These are phyloP conservation scores for Formicarius rufipectus DNA, from an alignment of 2,113 vertebrate species.

Conservation along the genomic window DNA sequence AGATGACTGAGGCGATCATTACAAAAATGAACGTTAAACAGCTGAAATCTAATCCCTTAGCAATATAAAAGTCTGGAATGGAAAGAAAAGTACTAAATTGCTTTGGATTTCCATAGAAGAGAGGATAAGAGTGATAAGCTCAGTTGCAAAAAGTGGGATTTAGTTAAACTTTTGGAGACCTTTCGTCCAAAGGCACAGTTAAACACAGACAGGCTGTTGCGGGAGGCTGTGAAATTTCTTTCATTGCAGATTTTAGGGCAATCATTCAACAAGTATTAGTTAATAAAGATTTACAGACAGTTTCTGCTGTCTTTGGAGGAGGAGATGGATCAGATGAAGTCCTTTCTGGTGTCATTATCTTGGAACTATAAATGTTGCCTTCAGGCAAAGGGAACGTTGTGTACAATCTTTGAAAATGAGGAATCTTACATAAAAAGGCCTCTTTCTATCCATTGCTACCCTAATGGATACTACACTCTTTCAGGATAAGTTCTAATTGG, in stretches of 20 bases:
- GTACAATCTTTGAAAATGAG: conserved; percentile 14
- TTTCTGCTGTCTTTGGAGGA: not conserved
- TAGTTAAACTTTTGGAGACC: not conserved
- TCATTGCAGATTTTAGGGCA: not conserved
- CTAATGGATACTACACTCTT: not conserved
- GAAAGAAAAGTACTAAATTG: not conserved
- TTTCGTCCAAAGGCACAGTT: not conserved
- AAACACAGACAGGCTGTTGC: not conserved
- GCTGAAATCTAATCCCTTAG: not conserved
- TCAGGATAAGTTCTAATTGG: conserved; percentile 32
- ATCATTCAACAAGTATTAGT: not conserved
- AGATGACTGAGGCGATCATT: not conserved
- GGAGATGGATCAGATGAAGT: not conserved
- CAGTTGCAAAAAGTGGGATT: not conserved
- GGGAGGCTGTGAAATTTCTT: not conserved
- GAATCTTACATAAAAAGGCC: not conserved
- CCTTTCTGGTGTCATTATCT: not conserved
- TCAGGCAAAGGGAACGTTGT: not conserved
- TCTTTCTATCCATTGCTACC: not conserved
- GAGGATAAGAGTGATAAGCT: not conserved
- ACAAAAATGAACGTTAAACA: not conserved
- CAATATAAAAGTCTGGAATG: not conserved
- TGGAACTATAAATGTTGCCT: not conserved
- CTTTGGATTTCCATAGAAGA: not conserved
- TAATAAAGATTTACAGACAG: not conserved